These are phyloP conservation scores for Isaurus tuberculatus DNA, from an alignment of 92 coral and sea anemone species.

Conservation along the genomic window DNA sequence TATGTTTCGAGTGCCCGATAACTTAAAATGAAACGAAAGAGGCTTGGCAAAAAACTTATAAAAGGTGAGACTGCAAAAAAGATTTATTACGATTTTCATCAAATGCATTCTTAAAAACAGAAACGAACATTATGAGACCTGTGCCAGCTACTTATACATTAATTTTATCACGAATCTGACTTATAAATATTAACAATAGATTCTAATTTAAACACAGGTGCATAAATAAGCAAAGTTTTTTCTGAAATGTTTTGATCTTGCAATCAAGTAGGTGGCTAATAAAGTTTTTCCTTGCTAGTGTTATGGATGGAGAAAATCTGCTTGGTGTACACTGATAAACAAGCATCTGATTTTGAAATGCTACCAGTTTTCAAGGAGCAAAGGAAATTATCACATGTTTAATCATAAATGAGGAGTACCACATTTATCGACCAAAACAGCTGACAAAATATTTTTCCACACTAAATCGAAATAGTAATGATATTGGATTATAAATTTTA, in stretches of 20 bases:
- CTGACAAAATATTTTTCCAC: slow-evolving; percentile 27
- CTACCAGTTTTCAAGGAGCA: neutral
- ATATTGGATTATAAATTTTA: neutral
- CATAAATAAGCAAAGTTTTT: neutral
- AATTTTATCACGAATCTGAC: neutral
- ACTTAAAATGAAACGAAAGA: neutral
- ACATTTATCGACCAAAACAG: slow-evolving; percentile 16
- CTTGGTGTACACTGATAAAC: neutral
- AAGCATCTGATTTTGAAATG: neutral
- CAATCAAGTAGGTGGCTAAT: neutral
- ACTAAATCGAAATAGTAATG: neutral
- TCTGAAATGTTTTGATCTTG: neutral
- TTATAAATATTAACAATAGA: neutral
- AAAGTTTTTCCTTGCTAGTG: neutral
- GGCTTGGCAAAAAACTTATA: neutral
- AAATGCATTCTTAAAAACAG: neutral
- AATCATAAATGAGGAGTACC: slow-evolving; percentile 26
- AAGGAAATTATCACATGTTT: slow-evolving; percentile 9
- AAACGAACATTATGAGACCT: neutral
- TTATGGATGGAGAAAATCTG: neutral
- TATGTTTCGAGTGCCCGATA: neutral
- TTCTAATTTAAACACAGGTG: neutral
- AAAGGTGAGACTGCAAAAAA: neutral
- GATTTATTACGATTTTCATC: neutral
- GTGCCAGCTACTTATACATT: neutral